Conservation (phyloP, 2,888 invertebrate genomes). For the Plebejus melissa region DNA sequence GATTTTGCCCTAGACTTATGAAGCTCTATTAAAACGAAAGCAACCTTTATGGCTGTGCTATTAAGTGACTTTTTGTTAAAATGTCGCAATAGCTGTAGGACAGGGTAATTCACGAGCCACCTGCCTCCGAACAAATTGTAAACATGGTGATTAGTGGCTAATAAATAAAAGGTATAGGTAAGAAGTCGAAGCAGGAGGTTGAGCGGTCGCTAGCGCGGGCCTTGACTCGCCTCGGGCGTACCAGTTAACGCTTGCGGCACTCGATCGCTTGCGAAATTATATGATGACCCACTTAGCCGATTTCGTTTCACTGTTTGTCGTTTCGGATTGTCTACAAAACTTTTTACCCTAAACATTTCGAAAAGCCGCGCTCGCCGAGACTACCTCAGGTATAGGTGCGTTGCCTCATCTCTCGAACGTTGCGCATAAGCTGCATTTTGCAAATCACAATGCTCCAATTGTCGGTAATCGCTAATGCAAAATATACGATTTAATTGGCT, state of each 20-base stretch:
- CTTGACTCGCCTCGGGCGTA: constrained; percentile 71
- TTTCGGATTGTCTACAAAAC: constrained; percentile 54
- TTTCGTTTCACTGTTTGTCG: constrained; percentile 68
- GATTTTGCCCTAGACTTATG: background rate
- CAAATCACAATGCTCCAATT: constrained; percentile 21
- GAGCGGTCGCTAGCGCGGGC: constrained; percentile 56
- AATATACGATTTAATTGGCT: background rate
- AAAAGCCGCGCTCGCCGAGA: constrained; percentile 42
- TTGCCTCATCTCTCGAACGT: constrained; percentile 14
- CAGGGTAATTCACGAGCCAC: background rate
- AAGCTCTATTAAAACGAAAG: background rate
- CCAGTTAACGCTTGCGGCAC: constrained; percentile 74
- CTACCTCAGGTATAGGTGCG: constrained; percentile 20
- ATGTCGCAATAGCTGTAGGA: background rate
- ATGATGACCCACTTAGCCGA: constrained; percentile 74
- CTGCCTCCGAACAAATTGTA: background rate
- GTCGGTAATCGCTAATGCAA: background rate
- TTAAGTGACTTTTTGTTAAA: background rate
- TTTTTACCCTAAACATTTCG: constrained; percentile 59
- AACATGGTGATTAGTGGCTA: constrained; percentile 19
- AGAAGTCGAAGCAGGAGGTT: constrained; percentile 54
- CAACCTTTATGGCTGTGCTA: background rate
- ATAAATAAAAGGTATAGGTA: constrained; percentile 29
- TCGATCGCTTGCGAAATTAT: constrained; percentile 76
- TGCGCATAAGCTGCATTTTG: constrained; percentile 8